A percentile compares a stretch with the other conserved stretches of the same genome.
Evolutionary conservation across 2,113 vertebrate species (phyloP).

Genomic region (Carassius gibelio): DNA sequence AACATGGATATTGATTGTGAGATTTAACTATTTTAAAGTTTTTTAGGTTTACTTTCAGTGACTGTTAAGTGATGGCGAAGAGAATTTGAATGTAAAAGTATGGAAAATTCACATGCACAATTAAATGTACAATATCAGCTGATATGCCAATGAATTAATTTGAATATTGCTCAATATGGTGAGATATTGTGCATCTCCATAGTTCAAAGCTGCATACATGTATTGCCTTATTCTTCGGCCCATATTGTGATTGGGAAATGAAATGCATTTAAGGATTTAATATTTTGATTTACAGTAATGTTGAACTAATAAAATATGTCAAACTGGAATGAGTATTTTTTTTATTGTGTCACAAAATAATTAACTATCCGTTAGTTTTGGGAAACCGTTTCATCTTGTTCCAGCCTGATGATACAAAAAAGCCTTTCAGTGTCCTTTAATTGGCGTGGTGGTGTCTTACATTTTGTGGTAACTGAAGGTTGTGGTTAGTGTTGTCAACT

Average conservation of each 20-base stretch:
- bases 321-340: neutral
- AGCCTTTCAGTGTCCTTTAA: slow-evolving; percentile 39
- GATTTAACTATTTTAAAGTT: neutral
- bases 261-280: neutral
- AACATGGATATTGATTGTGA: neutral
- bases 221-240: neutral
- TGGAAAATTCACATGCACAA: neutral
- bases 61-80: neutral
- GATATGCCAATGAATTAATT: neutral
- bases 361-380: neutral
- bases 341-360: neutral
- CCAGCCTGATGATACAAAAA: slow-evolving; percentile 11
- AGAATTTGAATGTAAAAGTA: neutral
- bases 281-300: neutral
- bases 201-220: neutral
- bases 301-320: neutral
- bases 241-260: no score
- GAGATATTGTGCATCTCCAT: neutral
- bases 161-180: neutral
- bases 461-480: slow-evolving; percentile 55
- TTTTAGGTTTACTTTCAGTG: neutral
- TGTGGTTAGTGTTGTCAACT: slow-evolving; percentile 21
- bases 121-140: neutral
- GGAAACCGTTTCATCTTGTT: slow-evolving; percentile 6
- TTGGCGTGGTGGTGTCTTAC: slow-evolving; percentile 48